Evolutionary conservation across 1,140 invertebrate genomes (phyloP).

Genomic region (Apis laboriosa): DNA sequence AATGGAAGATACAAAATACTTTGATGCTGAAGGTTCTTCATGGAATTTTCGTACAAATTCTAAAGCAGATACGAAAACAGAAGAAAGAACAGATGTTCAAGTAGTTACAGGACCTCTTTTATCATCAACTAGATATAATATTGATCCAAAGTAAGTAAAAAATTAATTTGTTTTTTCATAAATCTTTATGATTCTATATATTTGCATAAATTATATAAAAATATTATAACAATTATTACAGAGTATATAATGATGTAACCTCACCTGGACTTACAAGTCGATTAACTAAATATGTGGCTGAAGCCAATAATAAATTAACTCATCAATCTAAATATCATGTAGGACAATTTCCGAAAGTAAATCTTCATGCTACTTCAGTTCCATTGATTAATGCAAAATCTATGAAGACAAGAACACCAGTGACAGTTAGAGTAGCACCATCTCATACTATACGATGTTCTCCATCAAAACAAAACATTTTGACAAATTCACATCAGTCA

Average conservation of each 20-base stretch:
- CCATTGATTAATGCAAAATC: slow-evolving; percentile 73
- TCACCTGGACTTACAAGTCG: slow-evolving; percentile 77
- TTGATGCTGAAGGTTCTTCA: slow-evolving; percentile 65
- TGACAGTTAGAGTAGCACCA: slow-evolving; percentile 76
- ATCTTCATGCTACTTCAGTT: slow-evolving; percentile 73
- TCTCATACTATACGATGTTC: slow-evolving; percentile 70
- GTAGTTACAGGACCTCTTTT: slow-evolving; percentile 75
- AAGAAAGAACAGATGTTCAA: slow-evolving; percentile 71
- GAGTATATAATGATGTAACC: slow-evolving; percentile 74
- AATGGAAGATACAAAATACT: slow-evolving; percentile 61
- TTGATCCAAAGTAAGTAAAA: slow-evolving; percentile 76
- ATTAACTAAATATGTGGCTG: slow-evolving; percentile 77
- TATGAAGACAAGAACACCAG: slow-evolving; percentile 69
- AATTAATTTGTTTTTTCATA: background rate
- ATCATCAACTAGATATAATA: slow-evolving; percentile 77
- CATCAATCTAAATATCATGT: slow-evolving; percentile 76
- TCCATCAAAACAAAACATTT: slow-evolving; percentile 67
- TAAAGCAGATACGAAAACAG: slow-evolving; percentile 66
- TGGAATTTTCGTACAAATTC: slow-evolving; percentile 73
- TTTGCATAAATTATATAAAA: background rate
- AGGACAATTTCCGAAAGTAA: slow-evolving; percentile 78
- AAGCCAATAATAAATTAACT: slow-evolving; percentile 73
- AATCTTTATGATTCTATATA: background rate
- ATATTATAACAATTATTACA: slow-evolving; percentile 41
- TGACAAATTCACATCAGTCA: slow-evolving; percentile 54